Evolutionary conservation across 2,113 vertebrate genomes (phyloP), one percentile per base, ranked within the genome.

Genomic region (Pluvialis apricaria): DNA sequence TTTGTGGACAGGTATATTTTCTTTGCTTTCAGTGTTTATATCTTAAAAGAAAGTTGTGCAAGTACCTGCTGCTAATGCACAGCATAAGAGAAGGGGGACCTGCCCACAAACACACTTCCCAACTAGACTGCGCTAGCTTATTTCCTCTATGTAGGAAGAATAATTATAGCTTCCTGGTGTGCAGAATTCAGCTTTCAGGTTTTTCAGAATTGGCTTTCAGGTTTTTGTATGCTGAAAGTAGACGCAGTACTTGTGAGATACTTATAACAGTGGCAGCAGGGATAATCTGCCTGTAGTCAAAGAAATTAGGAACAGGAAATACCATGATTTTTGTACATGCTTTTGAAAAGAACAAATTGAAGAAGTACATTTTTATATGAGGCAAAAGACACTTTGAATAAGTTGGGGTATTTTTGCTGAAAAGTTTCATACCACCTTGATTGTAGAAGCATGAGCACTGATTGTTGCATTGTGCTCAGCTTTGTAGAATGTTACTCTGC

Each of bases 311-410:
- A 62, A 31, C 8, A 54, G 51, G 52, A 34, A 16, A 32, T 51
- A 32, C 3, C 0, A 0, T 34, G 6, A 57, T 44, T 60, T 78
- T 72, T 55, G 10, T 65, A 36, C 32, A 13, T 29, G 29, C 5
- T 14, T 92, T 90, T 87, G 19, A 77, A 90, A 96, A 86, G 16
- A 40, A 54, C 7, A 75, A 51, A 51, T 34, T 72, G 40, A 62
- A 42, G 32, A 49, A n/a, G 26, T 17, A 47, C 5, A 6, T 91
- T 82, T 82, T 61, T 68, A 25, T 73, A 54, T 20, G 17, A 68
- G 4, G 5, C 1, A 1, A 38, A 55, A 55, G 22, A 55, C 58
- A 20, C 75, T 38, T 75, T 13, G 10, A 89, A 58, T 77, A n/a
- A 69, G 11, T 49, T 51, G 21, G n/a, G 6, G 7, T 38, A 28